A percentile compares a stretch with the other conserved stretches of the same genome.
These are phyloP conservation scores for Callionymus lyra DNA, from an alignment of 2,113 vertebrate species.

Conservation along the genomic window DNA sequence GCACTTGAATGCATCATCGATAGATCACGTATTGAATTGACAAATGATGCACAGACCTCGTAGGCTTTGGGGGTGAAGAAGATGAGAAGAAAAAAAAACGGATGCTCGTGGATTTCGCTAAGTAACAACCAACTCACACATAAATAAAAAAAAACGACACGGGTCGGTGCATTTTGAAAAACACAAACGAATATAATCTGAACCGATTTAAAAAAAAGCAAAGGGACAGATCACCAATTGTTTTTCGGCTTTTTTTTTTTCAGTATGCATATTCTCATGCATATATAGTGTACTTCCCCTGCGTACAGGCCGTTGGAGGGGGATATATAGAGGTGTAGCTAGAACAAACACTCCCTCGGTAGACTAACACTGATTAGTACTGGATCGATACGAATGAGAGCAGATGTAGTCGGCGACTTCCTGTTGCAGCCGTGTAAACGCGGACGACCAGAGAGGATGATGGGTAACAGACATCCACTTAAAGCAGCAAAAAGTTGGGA, in stretches of 20 bases:
- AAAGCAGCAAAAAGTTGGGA: slow-evolving; percentile 50
- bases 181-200: slow-evolving; percentile 60
- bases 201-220: slow-evolving; percentile 52
- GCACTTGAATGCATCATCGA: no score
- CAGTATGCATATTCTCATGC: slow-evolving; percentile 71
- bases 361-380: slow-evolving; percentile 61
- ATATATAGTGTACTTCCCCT: slow-evolving; percentile 58
- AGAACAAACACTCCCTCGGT: slow-evolving; percentile 47
- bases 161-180: slow-evolving; percentile 38
- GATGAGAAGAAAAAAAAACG: slow-evolving; percentile 49
- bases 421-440: slow-evolving; percentile 56
- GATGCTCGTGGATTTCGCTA: slow-evolving; percentile 29
- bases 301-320: slow-evolving; percentile 52
- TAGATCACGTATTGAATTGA: no score
- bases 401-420: slow-evolving; percentile 36
- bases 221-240: slow-evolving; percentile 35
- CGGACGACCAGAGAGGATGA: slow-evolving; percentile 43
- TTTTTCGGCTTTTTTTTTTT: slow-evolving; percentile 56
- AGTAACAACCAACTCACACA: slow-evolving; percentile 48
- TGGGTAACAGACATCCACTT: slow-evolving; percentile 59
- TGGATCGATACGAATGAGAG: slow-evolving; percentile 43
- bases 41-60: slow-evolving; percentile 1
- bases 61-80: slow-evolving; percentile 47
- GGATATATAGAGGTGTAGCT: slow-evolving; percentile 48
- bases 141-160: slow-evolving; percentile 61